Evolutionary conservation across 2,888 invertebrate genomes (phyloP), one percentile per base, ranked within the genome.

Genomic region (Anthrax anthrax): DNA sequence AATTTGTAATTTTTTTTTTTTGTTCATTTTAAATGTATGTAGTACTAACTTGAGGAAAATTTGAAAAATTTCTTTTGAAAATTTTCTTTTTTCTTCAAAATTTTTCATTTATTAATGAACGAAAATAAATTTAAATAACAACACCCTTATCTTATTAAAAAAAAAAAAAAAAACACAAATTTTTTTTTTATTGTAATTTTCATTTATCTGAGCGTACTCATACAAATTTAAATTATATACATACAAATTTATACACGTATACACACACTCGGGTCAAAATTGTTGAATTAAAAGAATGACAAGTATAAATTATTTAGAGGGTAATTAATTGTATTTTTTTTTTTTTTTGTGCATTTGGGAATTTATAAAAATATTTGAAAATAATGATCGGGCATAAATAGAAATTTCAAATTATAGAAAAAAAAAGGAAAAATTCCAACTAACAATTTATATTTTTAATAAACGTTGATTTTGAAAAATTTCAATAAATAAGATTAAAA

Each of bases 61-160:
- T 23, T 8, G 8, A 23, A 23, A 23, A 23, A 8, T 23, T 23
- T 23, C 23, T 8, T 32, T 32, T 5, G n/a, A n/a, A n/a, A n/a
- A n/a, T 32, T 32, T 32, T 32, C 12, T 32, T 32, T 32, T 32
- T 9, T 32, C 12, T 32, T 12, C 3, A 32, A 23, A 8, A 23
- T 23, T 23, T 32, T 32, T 32, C 12, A 32, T 32, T 32, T 32
- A 32, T 32, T 32, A 32, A 32, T 32, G 29, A 32, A 32, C 4
- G 9, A 12, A 32, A 32, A 40, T 45, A 45, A 45, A 45, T 45
- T 45, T 45, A 40, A 27, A 45, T 16, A 34, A 40, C 44, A 36
- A 40, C 36, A 39, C 39, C 36, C 38, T 43, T 44, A n/a, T n/a
- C n/a, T n/a, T n/a, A n/a, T n/a, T n/a, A n/a, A n/a, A n/a, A n/a